Percentiles rank a stretch among this genome's conserved stretches.
phyloP scores from a whole-genome alignment of 2,113 vertebrate species.

The Cryptomyrus ogoouensis region DNA sequence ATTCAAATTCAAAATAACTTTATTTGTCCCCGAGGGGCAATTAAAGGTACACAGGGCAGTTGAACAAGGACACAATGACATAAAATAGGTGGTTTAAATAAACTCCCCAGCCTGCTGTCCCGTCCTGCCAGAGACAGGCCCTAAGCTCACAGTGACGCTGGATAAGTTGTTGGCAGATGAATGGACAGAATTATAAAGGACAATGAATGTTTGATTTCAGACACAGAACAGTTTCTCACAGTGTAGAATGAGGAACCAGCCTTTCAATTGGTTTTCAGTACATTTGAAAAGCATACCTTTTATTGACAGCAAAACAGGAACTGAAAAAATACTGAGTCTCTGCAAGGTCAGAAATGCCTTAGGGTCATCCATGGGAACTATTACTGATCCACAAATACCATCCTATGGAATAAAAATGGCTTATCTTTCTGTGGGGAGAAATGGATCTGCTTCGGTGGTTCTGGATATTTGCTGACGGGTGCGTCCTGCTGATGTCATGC shows the following conservation, averaged over 20 bases:
- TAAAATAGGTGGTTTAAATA: neutral
- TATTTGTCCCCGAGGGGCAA: too few species aligned
- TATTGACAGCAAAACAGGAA: neutral
- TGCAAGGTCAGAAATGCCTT: neutral
- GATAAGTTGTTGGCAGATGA: neutral
- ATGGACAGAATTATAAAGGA: neutral
- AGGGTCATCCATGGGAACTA: neutral
- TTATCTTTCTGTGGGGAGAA: neutral
- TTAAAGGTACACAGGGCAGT: neutral
- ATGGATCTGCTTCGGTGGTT: neutral
- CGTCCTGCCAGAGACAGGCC: neutral
- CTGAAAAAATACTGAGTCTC: neutral
- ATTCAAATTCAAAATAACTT: too few species aligned
- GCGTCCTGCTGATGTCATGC: neutral
- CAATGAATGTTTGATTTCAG: neutral
- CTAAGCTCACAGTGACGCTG: neutral
- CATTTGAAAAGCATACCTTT: neutral
- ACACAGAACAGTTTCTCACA: neutral
- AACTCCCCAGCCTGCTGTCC: neutral
- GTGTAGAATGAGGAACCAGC: neutral
- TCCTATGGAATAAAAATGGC: neutral
- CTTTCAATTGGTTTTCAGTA: neutral
- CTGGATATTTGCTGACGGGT: neutral
- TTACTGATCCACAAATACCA: neutral
- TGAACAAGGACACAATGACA: neutral